Evolutionary conservation across 2,888 invertebrate genomes (phyloP), one percentile per base, ranked within the genome.

Genomic region (Eupithecia centaureata): DNA sequence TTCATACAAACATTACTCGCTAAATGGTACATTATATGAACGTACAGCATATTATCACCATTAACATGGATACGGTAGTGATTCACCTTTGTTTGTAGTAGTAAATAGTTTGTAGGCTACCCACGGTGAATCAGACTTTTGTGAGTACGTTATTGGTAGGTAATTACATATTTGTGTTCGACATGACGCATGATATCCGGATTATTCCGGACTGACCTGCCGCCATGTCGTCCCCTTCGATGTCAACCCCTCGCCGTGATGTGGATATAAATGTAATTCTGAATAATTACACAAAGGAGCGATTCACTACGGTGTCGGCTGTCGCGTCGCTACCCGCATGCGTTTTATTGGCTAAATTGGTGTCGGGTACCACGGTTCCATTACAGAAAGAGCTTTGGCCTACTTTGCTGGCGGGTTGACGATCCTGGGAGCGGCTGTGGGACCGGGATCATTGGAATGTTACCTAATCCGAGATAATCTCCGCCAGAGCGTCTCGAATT

Each of bases 381-480:
- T 86, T 83, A 85, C 77, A 72, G 76, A 84, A 87, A 88, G 85
- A 85, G 82, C 77, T 83, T 82, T 83, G 82, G 83, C 82, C 84
- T 85, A 80, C 79, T 82, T 84, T 79, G 81, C 79, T 79, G 78
- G 22, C 47, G 47, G n/a, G 47, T 18, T 47, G 47, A 76, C 76
- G 77, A 79, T 76, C 79, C 79, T 78, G 76, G 81, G 82, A 85
- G 79, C 75, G 79, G 30, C 77, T 78, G 78, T 77, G 81, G 82
- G 77, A 57, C 57, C 74, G 92, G 92, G 92, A 93, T 92, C 28
- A 30, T 76, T 73, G 92, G 92, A 92, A 93, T 92, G 85, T 92
- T 91, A n/a, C n/a, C n/a, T n/a, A 92, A 92, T 90, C 90, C 82
- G 82, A 85, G 91, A 91, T 92, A 86, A 92, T 92, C 92, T 88